phyloP scores from a whole-genome alignment of 1,140 invertebrate species.

The Brachionus plicatilis region DNA sequence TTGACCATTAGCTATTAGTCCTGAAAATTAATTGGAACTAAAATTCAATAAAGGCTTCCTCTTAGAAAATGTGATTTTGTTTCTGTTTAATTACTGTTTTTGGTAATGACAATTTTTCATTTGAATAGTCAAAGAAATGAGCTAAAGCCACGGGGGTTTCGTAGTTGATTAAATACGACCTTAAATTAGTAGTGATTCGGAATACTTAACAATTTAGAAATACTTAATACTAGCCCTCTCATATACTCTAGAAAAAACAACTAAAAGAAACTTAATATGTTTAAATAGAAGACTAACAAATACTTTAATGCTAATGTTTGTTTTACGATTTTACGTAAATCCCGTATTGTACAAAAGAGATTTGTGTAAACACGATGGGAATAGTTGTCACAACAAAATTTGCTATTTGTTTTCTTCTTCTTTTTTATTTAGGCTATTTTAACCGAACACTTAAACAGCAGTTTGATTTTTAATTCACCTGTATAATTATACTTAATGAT shows the following conservation, averaged over 20 bases:
- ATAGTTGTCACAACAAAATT: neutral
- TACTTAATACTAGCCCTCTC: neutral
- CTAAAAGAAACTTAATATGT: neutral
- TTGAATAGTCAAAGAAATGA: neutral
- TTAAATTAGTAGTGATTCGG: neutral
- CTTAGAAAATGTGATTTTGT: neutral
- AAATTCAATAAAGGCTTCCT: neutral
- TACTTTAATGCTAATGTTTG: neutral
- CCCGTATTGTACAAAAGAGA: neutral
- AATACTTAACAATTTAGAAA: neutral
- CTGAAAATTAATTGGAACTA: neutral
- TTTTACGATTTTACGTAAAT: neutral
- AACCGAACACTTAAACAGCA: neutral
- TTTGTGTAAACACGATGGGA: neutral
- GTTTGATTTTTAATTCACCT: neutral
- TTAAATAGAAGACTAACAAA: neutral
- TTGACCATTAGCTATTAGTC: neutral
- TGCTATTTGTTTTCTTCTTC: neutral
- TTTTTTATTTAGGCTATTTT: neutral
- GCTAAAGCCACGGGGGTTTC: neutral
- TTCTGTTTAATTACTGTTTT: neutral
- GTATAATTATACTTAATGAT: neutral
- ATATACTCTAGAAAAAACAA: neutral
- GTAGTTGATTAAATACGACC: neutral
- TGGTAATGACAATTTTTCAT: neutral